phyloP scores from a whole-genome alignment of 2,888 invertebrate genomes.

The Agrochola macilenta region DNA sequence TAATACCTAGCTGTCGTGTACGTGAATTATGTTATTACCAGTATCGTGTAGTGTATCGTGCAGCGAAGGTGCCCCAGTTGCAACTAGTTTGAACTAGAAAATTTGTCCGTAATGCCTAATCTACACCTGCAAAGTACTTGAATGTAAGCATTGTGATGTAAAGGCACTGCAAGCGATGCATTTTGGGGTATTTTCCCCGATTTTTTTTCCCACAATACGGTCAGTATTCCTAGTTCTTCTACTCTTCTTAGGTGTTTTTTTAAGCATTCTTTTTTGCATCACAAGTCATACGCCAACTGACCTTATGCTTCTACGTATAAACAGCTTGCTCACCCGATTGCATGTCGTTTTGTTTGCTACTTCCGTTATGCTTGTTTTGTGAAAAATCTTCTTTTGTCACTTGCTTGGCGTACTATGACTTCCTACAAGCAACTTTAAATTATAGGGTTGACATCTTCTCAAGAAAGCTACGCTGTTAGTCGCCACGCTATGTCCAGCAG shows the following conservation, averaged over 20 bases:
- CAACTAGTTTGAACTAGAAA: conserved; percentile 59
- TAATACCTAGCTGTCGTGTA: conserved; percentile 33
- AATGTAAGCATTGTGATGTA: conserved; percentile 24
- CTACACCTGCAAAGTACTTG: conserved; percentile 55
- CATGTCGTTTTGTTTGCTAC: no score
- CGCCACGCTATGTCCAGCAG: conserved; percentile 22
- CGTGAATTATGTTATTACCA: conserved; percentile 49
- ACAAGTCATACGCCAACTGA: no score
- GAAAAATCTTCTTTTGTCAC: no score
- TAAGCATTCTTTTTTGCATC: no score
- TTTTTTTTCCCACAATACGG: neutral
- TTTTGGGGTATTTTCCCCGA: no score
- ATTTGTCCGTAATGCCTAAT: conserved; percentile 58
- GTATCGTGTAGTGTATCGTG: conserved; percentile 33
- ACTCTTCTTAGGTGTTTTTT: no score
- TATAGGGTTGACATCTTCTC: neutral
- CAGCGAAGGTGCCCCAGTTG: conserved; percentile 63
- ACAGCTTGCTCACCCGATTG: no score
- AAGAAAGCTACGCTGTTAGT: neutral
- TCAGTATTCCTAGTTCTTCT: no score
- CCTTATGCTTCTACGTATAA: no score
- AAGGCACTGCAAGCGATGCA: conserved; percentile 10
- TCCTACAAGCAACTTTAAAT: neutral
- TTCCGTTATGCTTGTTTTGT: no score
- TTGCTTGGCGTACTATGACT: no score